These are phyloP conservation scores for Hyalella azteca DNA, from an alignment of 2,888 invertebrate species.

Conservation along the genomic window DNA sequence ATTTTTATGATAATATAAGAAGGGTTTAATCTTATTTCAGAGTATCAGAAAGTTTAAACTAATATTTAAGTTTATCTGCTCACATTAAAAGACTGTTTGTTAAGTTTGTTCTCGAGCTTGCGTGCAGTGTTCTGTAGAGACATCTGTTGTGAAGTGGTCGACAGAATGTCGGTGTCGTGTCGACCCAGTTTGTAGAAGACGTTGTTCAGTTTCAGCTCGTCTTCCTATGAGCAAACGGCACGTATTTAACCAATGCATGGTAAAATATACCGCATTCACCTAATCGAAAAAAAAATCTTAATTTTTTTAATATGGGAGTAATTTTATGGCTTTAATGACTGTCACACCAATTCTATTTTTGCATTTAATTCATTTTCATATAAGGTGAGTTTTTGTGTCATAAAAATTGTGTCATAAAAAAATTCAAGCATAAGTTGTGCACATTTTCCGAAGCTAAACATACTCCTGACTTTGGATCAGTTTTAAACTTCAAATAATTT, in stretches of 20 bases:
- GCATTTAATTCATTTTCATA: too few species aligned
- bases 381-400: too few species aligned
- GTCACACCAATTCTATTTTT: too few species aligned
- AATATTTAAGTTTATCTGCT: too few species aligned
- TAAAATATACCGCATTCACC: not conserved
- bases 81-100: conserved; percentile 55
- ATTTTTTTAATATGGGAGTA: not conserved
- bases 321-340: not conserved
- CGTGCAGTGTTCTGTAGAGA: conserved; percentile 30
- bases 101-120: conserved; percentile 51
- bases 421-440: too few species aligned
- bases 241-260: not conserved
- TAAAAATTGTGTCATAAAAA: too few species aligned
- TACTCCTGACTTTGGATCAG: too few species aligned
- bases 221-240: conserved; percentile 41
- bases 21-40: too few species aligned
- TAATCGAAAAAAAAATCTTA: not conserved
- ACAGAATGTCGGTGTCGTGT: conserved; percentile 53
- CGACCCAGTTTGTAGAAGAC: conserved; percentile 57
- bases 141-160: conserved; percentile 29
- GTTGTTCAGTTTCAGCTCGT: conserved; percentile 57
- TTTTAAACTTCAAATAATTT: too few species aligned
- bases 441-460: too few species aligned
- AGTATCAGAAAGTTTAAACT: too few species aligned
- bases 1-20: too few species aligned